A percentile compares a stretch with the other conserved stretches of the same genome.
Evolutionary conservation across 1,140 invertebrate genomes (phyloP).

Genomic region (Grapholita molesta): DNA sequence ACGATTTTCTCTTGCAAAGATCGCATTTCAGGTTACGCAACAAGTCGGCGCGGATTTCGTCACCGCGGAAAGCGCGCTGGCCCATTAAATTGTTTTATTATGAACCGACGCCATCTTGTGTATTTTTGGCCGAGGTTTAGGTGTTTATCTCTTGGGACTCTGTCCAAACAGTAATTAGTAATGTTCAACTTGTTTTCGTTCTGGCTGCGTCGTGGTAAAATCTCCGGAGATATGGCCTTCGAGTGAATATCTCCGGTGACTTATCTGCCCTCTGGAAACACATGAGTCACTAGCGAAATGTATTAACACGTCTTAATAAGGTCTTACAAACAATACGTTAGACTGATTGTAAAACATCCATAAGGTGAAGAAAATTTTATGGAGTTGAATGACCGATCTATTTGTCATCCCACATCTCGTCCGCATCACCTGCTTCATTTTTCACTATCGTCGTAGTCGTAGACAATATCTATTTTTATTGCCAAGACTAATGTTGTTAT

Average conservation of each 20-base stretch:
- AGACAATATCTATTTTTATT: constrained; percentile 58
- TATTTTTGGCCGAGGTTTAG: constrained; percentile 76
- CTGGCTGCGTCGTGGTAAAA: constrained; percentile 35
- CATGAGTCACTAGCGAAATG: not conserved
- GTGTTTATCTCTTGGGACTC: constrained; percentile 75
- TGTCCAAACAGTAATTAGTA: constrained; percentile 74
- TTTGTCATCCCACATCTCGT: constrained; percentile 52
- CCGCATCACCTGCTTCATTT: constrained; percentile 61
- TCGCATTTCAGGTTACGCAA: constrained; percentile 66
- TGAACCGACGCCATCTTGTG: constrained; percentile 75
- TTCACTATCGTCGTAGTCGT: constrained; percentile 46
- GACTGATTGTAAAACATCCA: not conserved
- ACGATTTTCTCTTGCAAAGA: constrained; percentile 63
- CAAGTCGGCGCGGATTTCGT: constrained; percentile 69
- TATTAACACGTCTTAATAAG: not conserved
- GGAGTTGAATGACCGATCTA: constrained; percentile 52
- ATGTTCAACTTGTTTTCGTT: constrained; percentile 58
- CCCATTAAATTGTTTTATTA: constrained; percentile 79
- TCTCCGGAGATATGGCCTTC: not conserved
- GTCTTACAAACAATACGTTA: not conserved
- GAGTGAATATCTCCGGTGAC: not conserved
- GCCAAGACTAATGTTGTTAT: constrained; percentile 36
- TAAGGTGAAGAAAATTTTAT: not conserved
- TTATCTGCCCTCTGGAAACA: not conserved
- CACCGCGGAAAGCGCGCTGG: constrained; percentile 76